Evolutionary conservation across 2,888 invertebrate species (phyloP), one percentile per base, ranked within the genome.

Genomic region (Sympetrum striolatum): DNA sequence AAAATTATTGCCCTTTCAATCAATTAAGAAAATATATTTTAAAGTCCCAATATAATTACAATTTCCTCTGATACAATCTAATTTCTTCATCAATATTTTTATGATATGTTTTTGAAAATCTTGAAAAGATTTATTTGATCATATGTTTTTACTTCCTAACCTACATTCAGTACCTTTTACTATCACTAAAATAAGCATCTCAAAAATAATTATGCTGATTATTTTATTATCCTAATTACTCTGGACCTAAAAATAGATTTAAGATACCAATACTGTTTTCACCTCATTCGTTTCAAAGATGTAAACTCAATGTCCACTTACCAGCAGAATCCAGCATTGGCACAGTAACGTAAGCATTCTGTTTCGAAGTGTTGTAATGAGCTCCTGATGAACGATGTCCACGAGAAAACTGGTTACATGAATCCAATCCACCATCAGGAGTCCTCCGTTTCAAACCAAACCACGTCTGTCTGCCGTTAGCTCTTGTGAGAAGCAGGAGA

Each of bases 331-430:
- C 97, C 93, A 97, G 97, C 91, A 97, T 94, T 0, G 98, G 98
- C 80, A 98, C 96, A 39, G 97, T 96, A 91, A 97, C 97, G 93
- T 98, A 98, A 92, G 97, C 96, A 93, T 98, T 98, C 93, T 97
- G 97, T 93, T 97, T 97, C 0, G 96, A 95, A 48, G 97, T 96
- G 92, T 97, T 97, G 93, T 97, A 98, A 93, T 97, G 97, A 0
- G 97, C 97, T 90, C 97, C 97, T 80, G 97, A 96, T 0, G 97
- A 96, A 5, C 58, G 86, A n/a, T 58, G 58, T 35, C 86, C 86
- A 37, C 86, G 86, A 4, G 48, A 48, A 25, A 60, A 86, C 60
- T 86, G 86, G 37, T 60, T 22, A 37, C 86, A 86, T 18, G 86
- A 86, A 48, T 86, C 86, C 86, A 86, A 37, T 2, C 86, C 86